Evolutionary conservation across 2,888 invertebrate species (phyloP).

Genomic region (Drosophila algonquin): DNA sequence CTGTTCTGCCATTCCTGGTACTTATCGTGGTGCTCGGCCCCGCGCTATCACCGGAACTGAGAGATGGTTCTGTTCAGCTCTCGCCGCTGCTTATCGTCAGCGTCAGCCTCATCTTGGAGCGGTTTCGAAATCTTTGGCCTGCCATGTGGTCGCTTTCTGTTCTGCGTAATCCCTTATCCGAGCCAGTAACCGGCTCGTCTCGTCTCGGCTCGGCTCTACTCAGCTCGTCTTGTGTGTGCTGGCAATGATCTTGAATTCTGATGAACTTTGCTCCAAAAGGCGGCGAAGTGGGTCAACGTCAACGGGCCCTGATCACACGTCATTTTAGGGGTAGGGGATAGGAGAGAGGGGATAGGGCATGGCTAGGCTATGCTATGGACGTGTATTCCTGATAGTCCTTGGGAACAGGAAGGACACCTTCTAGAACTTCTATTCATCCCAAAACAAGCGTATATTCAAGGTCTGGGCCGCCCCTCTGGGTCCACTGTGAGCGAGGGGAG

Average conservation of each 20-base stretch:
- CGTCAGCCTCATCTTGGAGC: not conserved
- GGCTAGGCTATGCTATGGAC: not conserved
- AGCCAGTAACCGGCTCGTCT: too few species aligned
- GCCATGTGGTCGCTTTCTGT: not conserved
- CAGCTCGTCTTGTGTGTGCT: not conserved
- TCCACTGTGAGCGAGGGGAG: not conserved
- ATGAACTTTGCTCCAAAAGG: not conserved
- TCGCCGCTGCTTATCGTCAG: not conserved
- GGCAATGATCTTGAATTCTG: not conserved
- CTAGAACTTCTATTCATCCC: too few species aligned
- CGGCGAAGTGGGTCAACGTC: not conserved
- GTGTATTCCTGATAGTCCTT: not conserved
- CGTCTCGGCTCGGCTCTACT: too few species aligned
- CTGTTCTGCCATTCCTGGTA: not conserved
- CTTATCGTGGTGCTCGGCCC: not conserved
- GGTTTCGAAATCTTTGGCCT: not conserved
- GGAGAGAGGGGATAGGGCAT: not conserved
- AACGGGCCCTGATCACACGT: not conserved
- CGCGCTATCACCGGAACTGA: not conserved
- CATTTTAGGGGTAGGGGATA: too few species aligned
- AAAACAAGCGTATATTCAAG: not conserved
- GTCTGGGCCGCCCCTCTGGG: not conserved
- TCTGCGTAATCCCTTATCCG: not conserved
- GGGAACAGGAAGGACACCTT: not conserved
- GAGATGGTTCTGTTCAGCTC: not conserved